Evolutionary conservation across 2,797 vertebrate genomes (phyloP).

Genomic region (Cyprinodon diabolis): DNA sequence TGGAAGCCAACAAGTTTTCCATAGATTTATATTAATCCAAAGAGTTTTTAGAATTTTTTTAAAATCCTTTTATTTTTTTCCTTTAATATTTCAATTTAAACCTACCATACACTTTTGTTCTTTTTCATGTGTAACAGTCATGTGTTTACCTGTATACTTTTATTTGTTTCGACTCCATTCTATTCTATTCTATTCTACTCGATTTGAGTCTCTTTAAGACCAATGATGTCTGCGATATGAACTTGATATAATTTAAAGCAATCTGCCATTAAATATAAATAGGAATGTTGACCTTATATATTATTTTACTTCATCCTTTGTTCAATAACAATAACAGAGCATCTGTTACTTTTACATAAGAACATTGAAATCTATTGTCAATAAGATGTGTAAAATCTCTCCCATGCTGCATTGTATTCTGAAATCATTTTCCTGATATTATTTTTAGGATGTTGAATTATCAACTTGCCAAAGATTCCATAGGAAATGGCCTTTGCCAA

Average conservation of each 20-base stretch:
- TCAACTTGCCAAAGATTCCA: neutral
- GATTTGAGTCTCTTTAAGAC: neutral
- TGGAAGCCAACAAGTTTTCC: neutral
- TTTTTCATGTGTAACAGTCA: no score
- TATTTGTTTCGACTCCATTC: no score
- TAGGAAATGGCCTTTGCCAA: neutral
- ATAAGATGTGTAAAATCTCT: neutral
- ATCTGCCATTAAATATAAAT: neutral
- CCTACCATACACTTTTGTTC: no score
- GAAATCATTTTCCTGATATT: neutral
- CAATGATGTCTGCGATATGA: neutral
- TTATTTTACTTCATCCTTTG: no score
- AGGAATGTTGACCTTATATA: neutral
- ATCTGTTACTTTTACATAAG: no score
- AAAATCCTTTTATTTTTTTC: no score
- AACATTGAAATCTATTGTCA: no score
- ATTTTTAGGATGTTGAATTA: neutral
- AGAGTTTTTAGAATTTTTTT: neutral
- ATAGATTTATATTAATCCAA: neutral
- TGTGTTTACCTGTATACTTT: no score
- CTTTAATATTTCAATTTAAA: no score
- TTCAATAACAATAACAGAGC: no score
- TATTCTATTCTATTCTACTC: no score
- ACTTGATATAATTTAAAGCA: neutral
- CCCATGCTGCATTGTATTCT: neutral